A percentile compares a stretch with the other conserved stretches of the same genome.
phyloP scores from a whole-genome alignment of 2,797 vertebrate species.

The Synanceia verrucosa region DNA sequence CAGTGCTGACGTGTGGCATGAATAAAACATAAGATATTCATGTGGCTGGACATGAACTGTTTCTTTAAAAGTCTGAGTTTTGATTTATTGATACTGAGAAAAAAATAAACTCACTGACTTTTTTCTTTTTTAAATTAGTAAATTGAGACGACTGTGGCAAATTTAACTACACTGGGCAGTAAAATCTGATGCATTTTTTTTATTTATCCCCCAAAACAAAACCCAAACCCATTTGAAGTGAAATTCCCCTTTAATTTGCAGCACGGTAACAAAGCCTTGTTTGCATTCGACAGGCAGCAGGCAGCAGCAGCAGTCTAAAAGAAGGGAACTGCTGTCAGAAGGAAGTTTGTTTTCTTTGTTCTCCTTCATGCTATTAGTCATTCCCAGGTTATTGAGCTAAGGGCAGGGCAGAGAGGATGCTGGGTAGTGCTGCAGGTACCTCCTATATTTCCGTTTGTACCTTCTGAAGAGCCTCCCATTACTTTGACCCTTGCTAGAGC shows the following conservation, averaged over 20 bases:
- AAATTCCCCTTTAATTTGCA: slow-evolving; percentile 61
- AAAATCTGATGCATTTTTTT: not conserved
- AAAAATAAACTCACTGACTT: too few species aligned
- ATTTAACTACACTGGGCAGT: not conserved
- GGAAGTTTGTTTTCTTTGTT: slow-evolving; percentile 6
- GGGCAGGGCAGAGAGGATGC: slow-evolving; percentile 68
- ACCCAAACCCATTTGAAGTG: too few species aligned
- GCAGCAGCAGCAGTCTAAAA: slow-evolving; percentile 39
- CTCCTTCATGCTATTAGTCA: slow-evolving; percentile 88
- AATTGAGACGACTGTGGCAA: not conserved
- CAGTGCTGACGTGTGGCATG: too few species aligned
- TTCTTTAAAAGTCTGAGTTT: not conserved
- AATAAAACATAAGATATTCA: slow-evolving; percentile 14
- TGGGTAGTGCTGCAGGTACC: slow-evolving; percentile 78
- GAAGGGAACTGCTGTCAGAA: not conserved
- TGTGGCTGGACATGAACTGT: slow-evolving; percentile 17
- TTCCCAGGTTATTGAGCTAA: slow-evolving; percentile 76
- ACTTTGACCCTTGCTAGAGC: slow-evolving; percentile 94
- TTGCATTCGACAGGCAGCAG: slow-evolving; percentile 65
- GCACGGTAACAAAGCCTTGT: not conserved
- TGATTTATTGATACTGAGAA: not conserved
- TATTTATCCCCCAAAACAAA: not conserved
- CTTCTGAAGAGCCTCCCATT: slow-evolving; percentile 97
- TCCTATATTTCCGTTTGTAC: slow-evolving; percentile 93
- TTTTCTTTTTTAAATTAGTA: too few species aligned